These are phyloP conservation scores for Gila robusta DNA, from an alignment of 2,797 vertebrate genomes.

Conservation along the genomic window DNA sequence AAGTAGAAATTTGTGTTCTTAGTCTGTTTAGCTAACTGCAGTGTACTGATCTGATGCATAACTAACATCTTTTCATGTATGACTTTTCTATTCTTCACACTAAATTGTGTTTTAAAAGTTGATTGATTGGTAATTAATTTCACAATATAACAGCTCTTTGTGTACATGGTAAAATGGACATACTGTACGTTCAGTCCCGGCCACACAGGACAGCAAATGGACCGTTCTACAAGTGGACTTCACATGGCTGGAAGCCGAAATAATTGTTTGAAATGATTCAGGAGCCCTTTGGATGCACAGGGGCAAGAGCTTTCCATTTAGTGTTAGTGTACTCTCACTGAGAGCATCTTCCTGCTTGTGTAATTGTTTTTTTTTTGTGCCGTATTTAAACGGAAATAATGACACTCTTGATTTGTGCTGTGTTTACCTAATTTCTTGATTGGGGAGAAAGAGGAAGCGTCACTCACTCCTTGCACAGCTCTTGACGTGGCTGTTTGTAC, in stretches of 20 bases:
- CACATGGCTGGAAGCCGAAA: constrained; percentile 68
- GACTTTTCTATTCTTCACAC: constrained; percentile 66
- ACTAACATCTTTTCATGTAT: constrained; percentile 54
- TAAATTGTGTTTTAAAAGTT: constrained; percentile 68
- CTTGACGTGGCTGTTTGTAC: constrained; percentile 92
- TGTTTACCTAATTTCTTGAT: constrained; percentile 97
- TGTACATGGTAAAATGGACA: constrained; percentile 56
- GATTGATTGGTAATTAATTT: constrained; percentile 67
- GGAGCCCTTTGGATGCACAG: constrained; percentile 81
- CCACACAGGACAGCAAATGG: constrained; percentile 73
- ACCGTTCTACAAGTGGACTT: constrained; percentile 71
- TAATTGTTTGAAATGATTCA: constrained; percentile 80
- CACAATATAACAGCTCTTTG: constrained; percentile 56
- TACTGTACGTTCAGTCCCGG: constrained; percentile 51
- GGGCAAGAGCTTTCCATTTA: constrained; percentile 86
- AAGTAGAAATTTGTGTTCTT: constrained; percentile 26
- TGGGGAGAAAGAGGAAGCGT: constrained; percentile 88
- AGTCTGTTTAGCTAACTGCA: constrained; percentile 51
- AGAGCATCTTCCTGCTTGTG: constrained; percentile 94
- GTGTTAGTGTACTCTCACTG: constrained; percentile 93
- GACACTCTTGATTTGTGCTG: constrained; percentile 92
- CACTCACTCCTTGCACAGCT: constrained; percentile 85
- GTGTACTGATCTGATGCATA: constrained; percentile 51
- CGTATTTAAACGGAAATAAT: constrained; percentile 97
- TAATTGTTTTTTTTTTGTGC: constrained; percentile 88